These are phyloP conservation scores for Aegypius monachus DNA, from an alignment of 2,113 vertebrate genomes.

Conservation along the genomic window DNA sequence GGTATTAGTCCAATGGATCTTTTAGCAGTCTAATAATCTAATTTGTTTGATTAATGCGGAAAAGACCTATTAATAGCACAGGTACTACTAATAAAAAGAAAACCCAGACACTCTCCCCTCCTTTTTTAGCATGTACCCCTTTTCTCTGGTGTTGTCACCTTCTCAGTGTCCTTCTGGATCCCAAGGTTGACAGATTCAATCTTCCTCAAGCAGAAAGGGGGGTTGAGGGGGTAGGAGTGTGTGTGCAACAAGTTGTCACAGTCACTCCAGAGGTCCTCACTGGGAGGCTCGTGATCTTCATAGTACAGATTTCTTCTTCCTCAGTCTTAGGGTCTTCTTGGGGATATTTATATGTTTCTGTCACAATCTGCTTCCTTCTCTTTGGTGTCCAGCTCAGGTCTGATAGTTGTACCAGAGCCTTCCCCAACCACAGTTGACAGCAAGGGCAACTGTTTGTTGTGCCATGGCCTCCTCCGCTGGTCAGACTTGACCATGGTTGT, in stretches of 20 bases:
- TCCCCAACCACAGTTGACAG: not conserved
- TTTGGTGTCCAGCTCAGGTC: not conserved
- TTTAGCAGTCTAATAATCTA: not conserved
- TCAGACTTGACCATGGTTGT: not conserved
- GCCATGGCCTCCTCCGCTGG: accelerated
- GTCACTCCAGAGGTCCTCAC: not conserved
- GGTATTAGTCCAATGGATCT: not conserved
- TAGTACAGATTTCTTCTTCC: not conserved
- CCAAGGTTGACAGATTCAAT: not conserved
- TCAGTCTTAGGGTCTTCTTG: not conserved
- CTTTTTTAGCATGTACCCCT: not conserved
- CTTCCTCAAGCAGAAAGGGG: not conserved
- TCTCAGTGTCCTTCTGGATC: not conserved
- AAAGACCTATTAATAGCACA: not conserved
- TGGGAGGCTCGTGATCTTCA: not conserved
- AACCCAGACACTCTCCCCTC: not conserved
- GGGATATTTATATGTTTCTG: not conserved
- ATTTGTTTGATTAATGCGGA: not conserved
- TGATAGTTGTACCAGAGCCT: not conserved
- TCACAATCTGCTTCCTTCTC: not conserved
- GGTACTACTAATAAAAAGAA: not conserved
- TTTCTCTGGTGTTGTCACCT: not conserved
- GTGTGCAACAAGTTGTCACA: not conserved
- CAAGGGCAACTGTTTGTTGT: not conserved
- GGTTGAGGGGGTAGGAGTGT: accelerated